Base-by-base conservation (phyloP, 2,113 vertebrate genomes). In the Rhabdornis inornatus region DNA sequence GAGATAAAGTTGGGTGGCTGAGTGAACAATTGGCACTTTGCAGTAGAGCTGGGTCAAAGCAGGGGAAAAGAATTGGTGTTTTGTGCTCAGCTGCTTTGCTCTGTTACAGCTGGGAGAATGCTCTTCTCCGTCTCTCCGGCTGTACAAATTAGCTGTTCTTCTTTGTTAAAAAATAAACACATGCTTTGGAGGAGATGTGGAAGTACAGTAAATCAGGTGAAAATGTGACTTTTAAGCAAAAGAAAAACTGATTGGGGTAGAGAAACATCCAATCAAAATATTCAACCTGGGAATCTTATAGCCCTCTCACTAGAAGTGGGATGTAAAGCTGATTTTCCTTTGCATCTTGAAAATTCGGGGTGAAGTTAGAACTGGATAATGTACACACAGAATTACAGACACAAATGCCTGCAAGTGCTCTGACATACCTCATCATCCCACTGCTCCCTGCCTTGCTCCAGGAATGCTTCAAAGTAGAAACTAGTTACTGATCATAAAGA, bases 1-100 rank as follows among this genome's bases (percentile, higher is more conserved):
- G 25, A 40, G 40, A 28, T 31, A 33, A 47, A 56, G 55, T 8
- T 21, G 28, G 37, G 15, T 12, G 9, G 24, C 53, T 45, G 27
- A 90, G 63, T 0, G 0, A 82, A 24, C 0, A 4, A 15, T 11
- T 74, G 69, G 53, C 61, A 42, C 16, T 79, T 79, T 15, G 33
- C 35, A 37, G 10, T 19, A 71, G 61, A 47, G 33, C 70, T 56
- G 79, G 39, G 27, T 50, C 35, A 66, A 39, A 65, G 82, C 33
- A 50, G 17, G 13, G 19, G 77, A n/a, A 5, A 71, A 50, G 25
- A 78, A 53, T 17, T 16, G 21, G 11, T 71, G 23, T 49, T 90
- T 79, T 83, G 47, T 68, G 42, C 79, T 84, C 17, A 30, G 78
- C 82, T 56, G 44, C 45, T 70, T 70, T 3, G 1, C 65, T 56